These are phyloP conservation scores for Bovichtus diacanthus DNA, from an alignment of 2,797 vertebrate species.

Conservation along the genomic window DNA sequence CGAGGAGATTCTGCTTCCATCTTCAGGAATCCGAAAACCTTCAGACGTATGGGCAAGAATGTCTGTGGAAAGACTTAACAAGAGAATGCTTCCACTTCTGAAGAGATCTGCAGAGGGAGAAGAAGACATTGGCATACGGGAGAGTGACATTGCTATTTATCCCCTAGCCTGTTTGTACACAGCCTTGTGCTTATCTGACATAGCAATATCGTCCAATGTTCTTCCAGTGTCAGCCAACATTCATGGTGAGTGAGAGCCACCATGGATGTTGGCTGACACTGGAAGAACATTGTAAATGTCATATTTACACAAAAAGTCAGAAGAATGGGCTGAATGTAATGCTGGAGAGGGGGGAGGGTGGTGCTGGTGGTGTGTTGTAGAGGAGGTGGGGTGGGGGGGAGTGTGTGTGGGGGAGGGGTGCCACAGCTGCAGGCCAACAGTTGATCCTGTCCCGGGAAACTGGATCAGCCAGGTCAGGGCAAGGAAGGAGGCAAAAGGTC, in stretches of 20 bases:
- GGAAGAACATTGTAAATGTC: too few species aligned
- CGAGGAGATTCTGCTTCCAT: not conserved
- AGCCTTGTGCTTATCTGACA: conserved; percentile 76
- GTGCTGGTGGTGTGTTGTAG: conserved; percentile 24
- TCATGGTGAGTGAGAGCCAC: too few species aligned
- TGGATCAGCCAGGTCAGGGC: conserved; percentile 79
- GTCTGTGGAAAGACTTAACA: too few species aligned
- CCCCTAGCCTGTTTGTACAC: conserved; percentile 78
- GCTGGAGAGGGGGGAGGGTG: conserved; percentile 32
- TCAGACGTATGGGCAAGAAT: not conserved
- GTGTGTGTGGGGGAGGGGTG: not conserved
- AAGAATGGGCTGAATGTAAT: conserved; percentile 55
- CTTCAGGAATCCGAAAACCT: not conserved
- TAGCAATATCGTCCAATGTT: conserved; percentile 74
- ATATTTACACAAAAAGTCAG: conserved; percentile 69
- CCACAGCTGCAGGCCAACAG: conserved; percentile 83
- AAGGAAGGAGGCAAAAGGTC: conserved; percentile 67
- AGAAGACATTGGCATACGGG: conserved; percentile 38
- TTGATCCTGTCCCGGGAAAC: conserved; percentile 83
- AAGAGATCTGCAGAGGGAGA: not conserved
- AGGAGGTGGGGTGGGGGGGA: not conserved
- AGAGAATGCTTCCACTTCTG: not conserved
- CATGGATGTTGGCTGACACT: too few species aligned
- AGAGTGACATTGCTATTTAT: conserved; percentile 56
- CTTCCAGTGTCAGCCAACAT: conserved; percentile 76